Evolutionary conservation across 1,140 invertebrate species (phyloP).

Genomic region (Hycleus cichorii): DNA sequence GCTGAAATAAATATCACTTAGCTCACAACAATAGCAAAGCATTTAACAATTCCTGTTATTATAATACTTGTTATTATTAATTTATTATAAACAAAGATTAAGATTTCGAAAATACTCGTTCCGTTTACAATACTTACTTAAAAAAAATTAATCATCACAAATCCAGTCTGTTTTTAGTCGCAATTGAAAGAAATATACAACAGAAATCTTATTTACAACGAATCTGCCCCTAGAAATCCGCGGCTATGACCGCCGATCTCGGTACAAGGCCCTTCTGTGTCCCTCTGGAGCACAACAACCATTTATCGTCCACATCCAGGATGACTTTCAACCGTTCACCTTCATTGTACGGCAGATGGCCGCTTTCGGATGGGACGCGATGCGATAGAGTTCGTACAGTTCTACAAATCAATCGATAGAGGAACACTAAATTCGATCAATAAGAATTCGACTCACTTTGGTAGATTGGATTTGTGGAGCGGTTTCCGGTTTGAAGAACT

Average conservation of each 20-base stretch:
- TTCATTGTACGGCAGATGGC: conserved; percentile 71
- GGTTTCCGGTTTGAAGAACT: conserved; percentile 46
- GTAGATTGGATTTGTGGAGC: conserved; percentile 33
- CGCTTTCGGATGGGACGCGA: conserved; percentile 63
- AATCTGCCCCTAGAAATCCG: conserved; percentile 22
- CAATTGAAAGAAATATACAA: conserved; percentile 13
- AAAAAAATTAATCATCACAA: conserved; percentile 26
- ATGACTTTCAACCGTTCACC: conserved; percentile 66
- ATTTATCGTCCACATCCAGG: conserved; percentile 68
- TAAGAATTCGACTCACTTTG: conserved; percentile 40
- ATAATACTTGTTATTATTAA: conserved; percentile 1
- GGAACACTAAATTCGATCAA: no score
- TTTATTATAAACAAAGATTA: background rate
- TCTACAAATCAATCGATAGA: conserved; percentile 43
- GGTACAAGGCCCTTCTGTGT: conserved; percentile 73
- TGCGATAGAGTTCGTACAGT: conserved; percentile 67
- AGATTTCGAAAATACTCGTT: background rate
- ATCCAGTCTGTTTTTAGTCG: conserved; percentile 20
- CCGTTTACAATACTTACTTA: conserved; percentile 4
- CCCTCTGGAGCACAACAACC: conserved; percentile 66
- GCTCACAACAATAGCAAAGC: background rate
- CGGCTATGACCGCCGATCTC: conserved; percentile 55
- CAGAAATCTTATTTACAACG: conserved; percentile 16
- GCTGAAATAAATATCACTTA: no score
- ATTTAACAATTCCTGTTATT: conserved; percentile 1